These are phyloP conservation scores for Centropyge bicolor DNA, from an alignment of 2,797 vertebrate genomes.

Conservation along the genomic window DNA sequence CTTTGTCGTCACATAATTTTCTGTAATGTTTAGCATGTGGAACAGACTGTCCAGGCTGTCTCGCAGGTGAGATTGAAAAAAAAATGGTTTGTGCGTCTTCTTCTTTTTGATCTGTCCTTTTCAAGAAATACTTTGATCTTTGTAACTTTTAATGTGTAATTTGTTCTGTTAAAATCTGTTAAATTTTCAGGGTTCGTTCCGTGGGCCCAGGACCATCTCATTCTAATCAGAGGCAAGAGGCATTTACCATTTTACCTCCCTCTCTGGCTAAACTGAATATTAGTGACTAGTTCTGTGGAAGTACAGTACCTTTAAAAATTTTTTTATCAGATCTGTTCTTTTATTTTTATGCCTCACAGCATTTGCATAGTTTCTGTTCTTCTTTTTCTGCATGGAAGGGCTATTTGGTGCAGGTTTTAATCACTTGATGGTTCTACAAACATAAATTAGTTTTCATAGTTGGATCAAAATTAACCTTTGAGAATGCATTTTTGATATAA, in stretches of 20 bases:
- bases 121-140: not conserved
- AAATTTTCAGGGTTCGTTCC: conserved; percentile 58
- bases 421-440: not conserved
- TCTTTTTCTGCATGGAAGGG: conserved; percentile 29
- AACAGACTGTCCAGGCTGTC: conserved; percentile 74
- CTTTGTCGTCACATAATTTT: no score
- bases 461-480: not conserved
- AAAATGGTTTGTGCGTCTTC: not conserved
- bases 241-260: conserved; percentile 14
- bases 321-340: not conserved
- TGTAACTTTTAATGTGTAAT: not conserved
- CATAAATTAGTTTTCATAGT: not conserved
- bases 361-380: conserved; percentile 64
- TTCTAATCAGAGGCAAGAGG: conserved; percentile 60
- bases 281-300: not conserved
- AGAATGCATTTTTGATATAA: not conserved
- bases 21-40: conserved; percentile 18
- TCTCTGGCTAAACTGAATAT: not conserved
- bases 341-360: conserved; percentile 9
- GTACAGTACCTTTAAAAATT: no score
- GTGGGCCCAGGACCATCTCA: conserved; percentile 6
- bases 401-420: conserved; percentile 49
- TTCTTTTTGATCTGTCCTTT: not conserved
- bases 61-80: conserved; percentile 70
- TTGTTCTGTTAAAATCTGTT: not conserved